These are phyloP conservation scores for Blera fallax DNA, from an alignment of 2,888 invertebrate genomes.

Conservation along the genomic window DNA sequence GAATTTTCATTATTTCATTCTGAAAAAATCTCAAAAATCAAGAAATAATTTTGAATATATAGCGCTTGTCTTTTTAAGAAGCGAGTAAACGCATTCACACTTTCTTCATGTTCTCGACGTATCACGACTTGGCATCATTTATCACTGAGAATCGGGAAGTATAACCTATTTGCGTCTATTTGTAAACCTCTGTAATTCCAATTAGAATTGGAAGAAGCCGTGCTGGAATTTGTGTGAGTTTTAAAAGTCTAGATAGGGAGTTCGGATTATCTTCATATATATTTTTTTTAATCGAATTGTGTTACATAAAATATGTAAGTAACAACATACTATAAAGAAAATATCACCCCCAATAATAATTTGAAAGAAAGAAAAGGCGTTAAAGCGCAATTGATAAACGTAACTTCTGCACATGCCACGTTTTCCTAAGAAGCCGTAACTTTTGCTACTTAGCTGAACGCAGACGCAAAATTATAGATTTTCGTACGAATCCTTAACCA, in stretches of 20 bases:
- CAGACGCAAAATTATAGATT: slow-evolving; percentile 63
- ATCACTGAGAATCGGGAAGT: neutral
- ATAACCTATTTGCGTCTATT: neutral
- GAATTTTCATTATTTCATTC: no score
- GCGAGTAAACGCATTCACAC: no score
- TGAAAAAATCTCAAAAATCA: no score
- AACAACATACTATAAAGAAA: neutral
- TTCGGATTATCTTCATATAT: neutral
- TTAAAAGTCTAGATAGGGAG: neutral
- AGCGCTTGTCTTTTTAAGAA: no score
- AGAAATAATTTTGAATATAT: no score
- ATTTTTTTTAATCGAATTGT: neutral
- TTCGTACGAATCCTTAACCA: neutral
- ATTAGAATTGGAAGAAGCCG: neutral
- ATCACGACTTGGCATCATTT: neutral
- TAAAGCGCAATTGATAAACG: neutral
- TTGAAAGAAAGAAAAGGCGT: neutral
- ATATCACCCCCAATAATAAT: neutral
- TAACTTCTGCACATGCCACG: slow-evolving; percentile 56
- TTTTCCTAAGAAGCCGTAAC: slow-evolving; percentile 14
- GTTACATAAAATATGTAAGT: neutral
- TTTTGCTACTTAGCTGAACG: neutral
- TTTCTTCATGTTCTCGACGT: neutral
- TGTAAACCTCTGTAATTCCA: neutral
- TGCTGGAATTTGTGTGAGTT: neutral